Conservation (phyloP, 2,113 vertebrate species). For the Capreolus pygargus region DNA sequence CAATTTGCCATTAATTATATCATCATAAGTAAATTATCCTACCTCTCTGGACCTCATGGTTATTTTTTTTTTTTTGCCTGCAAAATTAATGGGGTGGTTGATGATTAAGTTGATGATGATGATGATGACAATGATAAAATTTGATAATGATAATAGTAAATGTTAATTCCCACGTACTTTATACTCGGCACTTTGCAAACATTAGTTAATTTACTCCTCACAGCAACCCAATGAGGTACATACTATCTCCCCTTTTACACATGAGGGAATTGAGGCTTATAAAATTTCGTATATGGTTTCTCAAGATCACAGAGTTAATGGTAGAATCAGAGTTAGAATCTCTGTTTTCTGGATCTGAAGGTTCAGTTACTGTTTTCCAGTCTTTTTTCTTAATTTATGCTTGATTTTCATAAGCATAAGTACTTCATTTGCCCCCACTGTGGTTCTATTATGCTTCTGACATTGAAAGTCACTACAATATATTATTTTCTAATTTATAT, state of each 20-base stretch:
- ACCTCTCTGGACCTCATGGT: not conserved
- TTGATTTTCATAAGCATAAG: not conserved
- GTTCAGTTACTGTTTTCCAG: not conserved
- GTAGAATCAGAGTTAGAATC: slow-evolving; percentile 3
- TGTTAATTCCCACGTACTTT: not conserved
- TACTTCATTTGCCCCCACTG: not conserved
- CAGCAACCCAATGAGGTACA: not conserved
- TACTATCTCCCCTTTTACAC: not conserved
- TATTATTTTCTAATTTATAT: slow-evolving; percentile 39
- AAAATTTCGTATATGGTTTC: not conserved
- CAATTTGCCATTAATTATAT: not conserved
- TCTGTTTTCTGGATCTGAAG: not conserved
- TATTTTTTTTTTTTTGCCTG: not conserved
- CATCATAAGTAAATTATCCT: not conserved
- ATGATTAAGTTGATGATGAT: not conserved
- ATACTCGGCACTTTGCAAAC: not conserved
- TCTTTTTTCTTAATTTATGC: not conserved
- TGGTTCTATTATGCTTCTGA: not conserved
- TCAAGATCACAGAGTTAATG: not conserved
- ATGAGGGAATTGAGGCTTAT: not conserved
- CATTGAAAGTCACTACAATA: slow-evolving; percentile 14
- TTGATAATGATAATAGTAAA: not conserved
- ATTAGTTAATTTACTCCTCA: slow-evolving; percentile 17
- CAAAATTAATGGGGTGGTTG: not conserved
- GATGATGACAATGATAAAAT: not conserved